phyloP scores from a whole-genome alignment of 2,797 vertebrate genomes.

The Hirundo rustica region DNA sequence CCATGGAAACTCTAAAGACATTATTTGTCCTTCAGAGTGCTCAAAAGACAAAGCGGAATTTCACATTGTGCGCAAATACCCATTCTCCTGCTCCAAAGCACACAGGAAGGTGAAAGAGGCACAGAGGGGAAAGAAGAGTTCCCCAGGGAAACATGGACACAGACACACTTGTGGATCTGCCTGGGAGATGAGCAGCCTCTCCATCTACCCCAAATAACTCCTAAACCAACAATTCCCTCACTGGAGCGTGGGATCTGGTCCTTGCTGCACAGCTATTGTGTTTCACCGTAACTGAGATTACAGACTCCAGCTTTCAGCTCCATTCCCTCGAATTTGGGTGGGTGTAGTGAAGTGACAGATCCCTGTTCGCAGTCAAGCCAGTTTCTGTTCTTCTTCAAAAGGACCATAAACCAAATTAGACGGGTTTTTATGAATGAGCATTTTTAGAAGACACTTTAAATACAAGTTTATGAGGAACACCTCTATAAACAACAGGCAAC shows the following conservation, averaged over 20 bases:
- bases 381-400: not conserved
- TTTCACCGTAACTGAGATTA: not conserved
- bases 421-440: not conserved
- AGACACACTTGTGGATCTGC: not conserved
- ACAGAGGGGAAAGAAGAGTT: not conserved
- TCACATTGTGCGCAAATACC: not conserved
- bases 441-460: conserved; percentile 6
- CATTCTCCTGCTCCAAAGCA: not conserved
- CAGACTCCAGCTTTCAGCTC: not conserved
- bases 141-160: not conserved
- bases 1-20: not conserved
- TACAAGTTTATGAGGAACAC: not conserved
- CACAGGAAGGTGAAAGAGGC: not conserved
- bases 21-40: not conserved
- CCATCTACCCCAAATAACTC: not conserved
- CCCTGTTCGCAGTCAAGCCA: not conserved
- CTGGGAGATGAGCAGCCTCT: not conserved
- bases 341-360: conserved; percentile 1
- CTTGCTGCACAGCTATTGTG: not conserved
- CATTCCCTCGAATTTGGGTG: not conserved
- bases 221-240: not conserved
- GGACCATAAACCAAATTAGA: not conserved
- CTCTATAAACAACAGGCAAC: not conserved
- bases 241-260: not conserved
- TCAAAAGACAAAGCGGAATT: not conserved